These are phyloP conservation scores for Euwallacea fornicatus DNA, from an alignment of 1,140 invertebrate genomes.

Conservation along the genomic window DNA sequence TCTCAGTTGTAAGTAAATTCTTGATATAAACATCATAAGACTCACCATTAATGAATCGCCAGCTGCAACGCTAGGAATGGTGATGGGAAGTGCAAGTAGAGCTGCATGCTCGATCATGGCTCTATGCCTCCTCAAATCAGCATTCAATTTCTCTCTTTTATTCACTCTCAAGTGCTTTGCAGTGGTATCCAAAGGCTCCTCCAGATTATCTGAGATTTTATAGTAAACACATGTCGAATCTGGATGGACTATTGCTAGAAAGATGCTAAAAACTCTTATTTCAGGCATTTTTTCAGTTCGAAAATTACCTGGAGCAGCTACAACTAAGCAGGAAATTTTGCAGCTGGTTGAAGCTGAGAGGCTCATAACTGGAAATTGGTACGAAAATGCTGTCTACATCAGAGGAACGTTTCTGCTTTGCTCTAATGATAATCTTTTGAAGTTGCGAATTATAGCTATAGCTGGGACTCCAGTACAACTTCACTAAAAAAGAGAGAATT, in stretches of 20 bases:
- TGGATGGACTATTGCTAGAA: slow-evolving; percentile 44
- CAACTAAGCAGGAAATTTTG: slow-evolving; percentile 29
- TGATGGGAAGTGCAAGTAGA: slow-evolving; percentile 21
- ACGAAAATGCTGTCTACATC: slow-evolving; percentile 36
- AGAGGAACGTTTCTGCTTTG: slow-evolving; percentile 37
- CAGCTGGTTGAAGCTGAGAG: slow-evolving; percentile 41
- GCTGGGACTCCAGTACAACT: slow-evolving; percentile 44
- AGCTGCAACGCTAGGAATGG: slow-evolving; percentile 4
- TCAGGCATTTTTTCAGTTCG: neutral
- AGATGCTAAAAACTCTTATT: slow-evolving; percentile 27
- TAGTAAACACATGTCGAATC: slow-evolving; percentile 50
- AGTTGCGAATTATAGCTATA: slow-evolving; percentile 38
- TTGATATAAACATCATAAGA: no score
- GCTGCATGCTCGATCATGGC: slow-evolving; percentile 43
- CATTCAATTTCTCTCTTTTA: slow-evolving; percentile 40
- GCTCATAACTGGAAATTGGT: slow-evolving; percentile 39
- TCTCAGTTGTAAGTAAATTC: no score
- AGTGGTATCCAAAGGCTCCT: slow-evolving; percentile 35
- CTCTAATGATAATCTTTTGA: slow-evolving; percentile 41
- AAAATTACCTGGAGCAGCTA: neutral
- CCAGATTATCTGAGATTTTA: slow-evolving; percentile 42
- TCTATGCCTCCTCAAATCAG: slow-evolving; percentile 40
- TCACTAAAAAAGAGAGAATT: slow-evolving; percentile 38
- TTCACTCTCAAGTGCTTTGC: slow-evolving; percentile 41
- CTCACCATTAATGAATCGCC: no score